Evolutionary conservation across 1,140 invertebrate genomes (phyloP).

Genomic region (Drosophila lowei): DNA sequence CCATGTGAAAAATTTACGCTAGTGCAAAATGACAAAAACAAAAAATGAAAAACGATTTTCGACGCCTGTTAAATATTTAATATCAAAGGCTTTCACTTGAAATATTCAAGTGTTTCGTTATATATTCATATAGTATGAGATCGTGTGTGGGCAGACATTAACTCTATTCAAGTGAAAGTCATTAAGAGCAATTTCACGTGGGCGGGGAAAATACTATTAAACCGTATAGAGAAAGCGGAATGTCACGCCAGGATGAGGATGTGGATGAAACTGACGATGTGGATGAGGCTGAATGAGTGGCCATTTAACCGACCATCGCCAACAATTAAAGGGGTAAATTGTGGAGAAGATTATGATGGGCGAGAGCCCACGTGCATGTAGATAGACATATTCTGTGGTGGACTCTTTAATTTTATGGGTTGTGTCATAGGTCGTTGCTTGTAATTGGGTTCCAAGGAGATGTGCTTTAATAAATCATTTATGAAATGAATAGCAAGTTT

Average conservation of each 20-base stretch:
- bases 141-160: constrained; percentile 1
- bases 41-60: constrained; percentile 3
- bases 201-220: constrained; percentile 1
- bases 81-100: constrained; percentile 2
- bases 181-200: constrained; percentile 15
- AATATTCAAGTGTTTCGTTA: no score
- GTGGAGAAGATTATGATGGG: neutral
- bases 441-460: no score
- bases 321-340: constrained; percentile 2
- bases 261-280: neutral
- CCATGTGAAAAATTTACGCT: constrained; percentile 27
- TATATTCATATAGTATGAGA: no score
- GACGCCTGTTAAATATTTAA: constrained; percentile 23
- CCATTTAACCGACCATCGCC: constrained; percentile 1
- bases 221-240: no score
- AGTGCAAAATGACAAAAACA: neutral
- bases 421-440: no score
- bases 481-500: no score
- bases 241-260: no score
- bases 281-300: neutral
- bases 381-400: no score
- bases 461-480: no score
- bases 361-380: neutral
- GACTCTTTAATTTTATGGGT: no score
- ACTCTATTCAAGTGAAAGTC: constrained; percentile 3